These are phyloP conservation scores for Centrocercus urophasianus DNA, from an alignment of 2,113 vertebrate genomes.

Conservation along the genomic window DNA sequence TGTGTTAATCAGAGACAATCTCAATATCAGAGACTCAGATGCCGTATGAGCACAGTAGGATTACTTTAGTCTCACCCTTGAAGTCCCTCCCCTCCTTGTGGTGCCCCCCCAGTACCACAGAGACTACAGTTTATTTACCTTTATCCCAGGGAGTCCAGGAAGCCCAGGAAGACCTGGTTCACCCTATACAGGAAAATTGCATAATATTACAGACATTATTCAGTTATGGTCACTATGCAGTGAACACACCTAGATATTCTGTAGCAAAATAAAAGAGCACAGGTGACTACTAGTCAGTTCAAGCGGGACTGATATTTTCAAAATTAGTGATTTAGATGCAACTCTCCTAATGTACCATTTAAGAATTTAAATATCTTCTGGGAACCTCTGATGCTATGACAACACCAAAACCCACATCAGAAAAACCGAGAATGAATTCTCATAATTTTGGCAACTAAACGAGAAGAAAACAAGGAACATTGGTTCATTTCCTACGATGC, in stretches of 20 bases:
- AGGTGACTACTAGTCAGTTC: background rate
- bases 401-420: background rate
- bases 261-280: constrained; percentile 8
- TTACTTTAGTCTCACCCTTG: background rate
- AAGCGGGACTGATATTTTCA: constrained; percentile 36
- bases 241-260: constrained; percentile 34
- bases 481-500: background rate
- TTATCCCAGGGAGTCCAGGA: constrained; percentile 99
- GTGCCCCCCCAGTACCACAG: background rate
- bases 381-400: background rate
- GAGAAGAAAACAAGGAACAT: background rate
- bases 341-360: background rate
- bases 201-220: constrained; percentile 87
- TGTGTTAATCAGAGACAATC: background rate
- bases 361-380: background rate
- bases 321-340: constrained; percentile 36
- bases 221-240: constrained; percentile 3
- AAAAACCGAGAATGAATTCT: background rate
- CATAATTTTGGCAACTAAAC: background rate
- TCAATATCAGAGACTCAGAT: background rate
- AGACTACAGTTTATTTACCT: constrained; percentile 88
- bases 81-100: background rate
- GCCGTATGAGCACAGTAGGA: background rate
- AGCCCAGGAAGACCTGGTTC: constrained; percentile 99
- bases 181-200: constrained; percentile 96